Percentiles rank a stretch among this genome's conserved stretches.
Conservation (phyloP, 2,797 vertebrate species). For the Brachyrhaphis roseni region DNA sequence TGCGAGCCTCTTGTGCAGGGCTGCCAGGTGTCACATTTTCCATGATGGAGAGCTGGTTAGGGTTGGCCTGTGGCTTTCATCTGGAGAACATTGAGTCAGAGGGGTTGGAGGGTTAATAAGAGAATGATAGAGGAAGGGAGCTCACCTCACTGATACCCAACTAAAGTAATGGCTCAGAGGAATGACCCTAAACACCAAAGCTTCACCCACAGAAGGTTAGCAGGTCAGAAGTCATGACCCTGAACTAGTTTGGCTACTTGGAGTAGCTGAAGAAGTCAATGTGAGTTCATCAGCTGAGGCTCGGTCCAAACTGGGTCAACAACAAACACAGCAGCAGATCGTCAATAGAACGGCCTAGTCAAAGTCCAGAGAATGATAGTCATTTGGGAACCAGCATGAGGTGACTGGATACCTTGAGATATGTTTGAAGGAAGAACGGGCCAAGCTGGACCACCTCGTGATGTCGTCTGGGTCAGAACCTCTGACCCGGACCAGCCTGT, state of each 20-base stretch:
- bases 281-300: background rate
- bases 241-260: background rate
- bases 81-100: constrained; percentile 33
- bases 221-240: background rate
- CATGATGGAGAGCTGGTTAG: constrained; percentile 62
- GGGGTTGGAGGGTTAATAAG: background rate
- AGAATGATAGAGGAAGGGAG: background rate
- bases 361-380: background rate
- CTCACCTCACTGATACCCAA: constrained; percentile 44
- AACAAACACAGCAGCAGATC: background rate
- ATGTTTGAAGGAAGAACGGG: background rate
- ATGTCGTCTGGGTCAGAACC: background rate
- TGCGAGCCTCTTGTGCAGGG: constrained; percentile 25
- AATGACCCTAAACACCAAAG: background rate
- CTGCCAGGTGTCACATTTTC: constrained; percentile 67
- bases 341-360: background rate
- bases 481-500: too few species aligned
- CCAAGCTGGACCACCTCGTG: background rate
- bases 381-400: background rate
- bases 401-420: background rate
- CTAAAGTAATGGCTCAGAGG: background rate
- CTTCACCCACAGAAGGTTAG: background rate
- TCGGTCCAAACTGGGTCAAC: background rate
- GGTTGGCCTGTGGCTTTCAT: constrained; percentile 58
- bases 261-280: background rate